These are phyloP conservation scores for Mormyrops boulengeri DNA, from an alignment of 2,797 vertebrate species.

Conservation along the genomic window DNA sequence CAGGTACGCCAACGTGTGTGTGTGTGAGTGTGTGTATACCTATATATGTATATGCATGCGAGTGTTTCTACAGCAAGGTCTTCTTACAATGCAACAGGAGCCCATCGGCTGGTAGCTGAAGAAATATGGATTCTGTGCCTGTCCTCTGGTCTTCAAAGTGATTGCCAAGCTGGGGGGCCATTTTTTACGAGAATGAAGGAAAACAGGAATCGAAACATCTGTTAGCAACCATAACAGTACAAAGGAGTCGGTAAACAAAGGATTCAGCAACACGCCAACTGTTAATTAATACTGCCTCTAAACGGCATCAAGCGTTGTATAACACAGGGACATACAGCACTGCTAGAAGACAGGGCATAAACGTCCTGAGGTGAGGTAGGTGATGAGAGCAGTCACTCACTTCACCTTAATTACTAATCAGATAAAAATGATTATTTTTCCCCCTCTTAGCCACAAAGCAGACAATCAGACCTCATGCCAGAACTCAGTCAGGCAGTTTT, in stretches of 20 bases:
- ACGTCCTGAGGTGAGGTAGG: background rate
- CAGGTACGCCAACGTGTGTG: background rate
- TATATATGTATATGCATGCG: background rate
- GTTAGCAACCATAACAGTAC: background rate
- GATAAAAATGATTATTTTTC: background rate
- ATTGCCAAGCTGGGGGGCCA: background rate
- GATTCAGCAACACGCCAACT: background rate
- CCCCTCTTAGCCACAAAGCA: background rate
- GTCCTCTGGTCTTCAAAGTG: conserved; percentile 3
- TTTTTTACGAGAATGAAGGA: background rate
- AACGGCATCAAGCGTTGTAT: background rate
- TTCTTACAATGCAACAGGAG: background rate
- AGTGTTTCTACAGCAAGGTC: background rate
- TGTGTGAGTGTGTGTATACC: background rate
- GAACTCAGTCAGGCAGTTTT: background rate
- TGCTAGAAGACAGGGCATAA: background rate
- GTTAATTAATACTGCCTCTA: background rate
- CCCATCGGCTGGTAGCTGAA: background rate
- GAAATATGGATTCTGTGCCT: background rate
- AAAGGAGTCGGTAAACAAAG: background rate
- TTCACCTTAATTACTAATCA: background rate
- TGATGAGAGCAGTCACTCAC: background rate
- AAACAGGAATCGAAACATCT: background rate
- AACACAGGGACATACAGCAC: background rate
- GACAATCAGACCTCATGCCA: background rate